Base-by-base conservation (phyloP, 2,797 vertebrate genomes). In the Oceanodroma leucorhoa region DNA sequence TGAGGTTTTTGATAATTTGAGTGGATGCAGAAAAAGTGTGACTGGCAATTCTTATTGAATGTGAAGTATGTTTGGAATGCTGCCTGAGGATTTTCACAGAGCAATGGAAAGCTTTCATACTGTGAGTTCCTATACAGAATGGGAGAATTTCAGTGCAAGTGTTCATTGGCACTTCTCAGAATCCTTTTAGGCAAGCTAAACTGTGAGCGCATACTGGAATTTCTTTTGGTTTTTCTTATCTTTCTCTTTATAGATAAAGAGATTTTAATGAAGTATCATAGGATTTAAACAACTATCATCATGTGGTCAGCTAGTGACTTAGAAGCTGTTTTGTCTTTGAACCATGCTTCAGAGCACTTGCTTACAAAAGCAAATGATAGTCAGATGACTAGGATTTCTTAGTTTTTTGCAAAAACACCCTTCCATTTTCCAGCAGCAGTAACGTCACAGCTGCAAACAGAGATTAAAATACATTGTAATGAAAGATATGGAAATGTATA, bases 11-110 rank as follows among this genome's bases (percentile, higher is more conserved):
- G 30, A 26, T 83, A 46, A 81, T 36, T 67, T 50, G 45, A 71
- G 29, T 77, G 48, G 23, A 71, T 85, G 72, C n/a, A 78, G 50
- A 67, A 92, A 11, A 75, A 76, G 16, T 57, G 34, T 22, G 54
- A 62, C 65, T 69, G 72, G 79, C 61, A 77, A 16, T 92, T 93
- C 78, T 83, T 85, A 38, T 0, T 87, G 91, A 94, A 91, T 94
- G 77, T 82, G 73, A 91, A 84, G 40, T 82, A 91, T 79, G 87
- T 70, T 62, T 94, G 95, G 95, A 94, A 95, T 95, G 91, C 85
- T 76, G 91, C 85, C 79, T 83, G 92, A 88, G 87, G 62, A 60
- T 96, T 96, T 90, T 54, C 23, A 48, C 11, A 17, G 62, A 79
- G 85, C 43, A 54, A 13, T 40, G n/a, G 67, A 81, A 90, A 58